Evolutionary conservation across 2,113 vertebrate species (phyloP), one percentile per base, ranked within the genome.

Genomic region (Vanacampus margaritifer): DNA sequence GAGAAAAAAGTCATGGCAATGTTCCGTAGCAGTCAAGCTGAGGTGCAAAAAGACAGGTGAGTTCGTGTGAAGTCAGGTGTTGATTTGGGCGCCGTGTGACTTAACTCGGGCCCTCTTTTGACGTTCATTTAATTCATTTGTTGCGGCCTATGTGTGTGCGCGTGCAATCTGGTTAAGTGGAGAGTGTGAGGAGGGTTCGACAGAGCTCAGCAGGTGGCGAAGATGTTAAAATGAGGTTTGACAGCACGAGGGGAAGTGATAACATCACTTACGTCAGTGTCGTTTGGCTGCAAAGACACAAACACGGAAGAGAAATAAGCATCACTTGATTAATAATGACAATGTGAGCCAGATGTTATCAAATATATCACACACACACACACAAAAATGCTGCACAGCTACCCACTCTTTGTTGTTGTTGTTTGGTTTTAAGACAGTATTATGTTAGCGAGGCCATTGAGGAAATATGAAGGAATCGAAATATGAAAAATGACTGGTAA

Each of bases 231-330:
- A 64, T 73, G 69, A 76, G 26, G 24, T 39, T 69, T 54, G 19
- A 56, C 14, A 16, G 19, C 36, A 68, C 69, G 59, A 63, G 39
- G 4, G 36, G 28, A n/a, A 43, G 45, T 8, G 64, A 65, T 64
- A 41, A 51, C n/a, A 37, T 65, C 72, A 89, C 87, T 90, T 80
- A 90, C 89, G 76, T 89, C 86, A 61, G 89, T 90, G 81, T 87
- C 80, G 35, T 86, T 89, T 69, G 80, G 80, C 85, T 87, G 79
- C 28, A 56, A 73, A 57, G 69, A 78, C n/a, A 48, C 6, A 39
- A 65, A 45, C 68, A 67, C 21, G n/a, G 21, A 3, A 50, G 48
- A 51, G 48, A 59, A 72, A 17, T 9, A 45, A 24, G 39, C 26
- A 57, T 32, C 14, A 17, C 26, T 57, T 16, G 28, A 57, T 57